Base-by-base conservation (phyloP, 2,797 vertebrate genomes). In the Amniataba percoides region DNA sequence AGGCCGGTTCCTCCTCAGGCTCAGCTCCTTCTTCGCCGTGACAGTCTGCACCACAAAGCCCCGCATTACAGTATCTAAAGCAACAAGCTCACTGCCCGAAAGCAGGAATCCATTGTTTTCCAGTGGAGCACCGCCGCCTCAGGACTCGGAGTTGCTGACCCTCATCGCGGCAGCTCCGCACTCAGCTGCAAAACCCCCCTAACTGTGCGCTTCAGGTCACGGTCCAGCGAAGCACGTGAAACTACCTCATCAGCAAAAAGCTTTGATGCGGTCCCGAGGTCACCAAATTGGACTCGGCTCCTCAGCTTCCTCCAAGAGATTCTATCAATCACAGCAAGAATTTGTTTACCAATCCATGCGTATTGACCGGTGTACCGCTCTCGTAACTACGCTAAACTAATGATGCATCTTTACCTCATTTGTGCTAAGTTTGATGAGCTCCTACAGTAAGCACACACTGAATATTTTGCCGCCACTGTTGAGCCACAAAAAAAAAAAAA, bases 191-290 rank as follows among this genome's bases (percentile, higher is more conserved):
- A 51, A 61, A 31, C 27, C 11, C 15, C 25, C 69, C 31, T 23
- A 27, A 49, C 63, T 77, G 65, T 46, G 65, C 4, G 1, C 66
- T 52, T 14, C 72, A 77, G 77, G 74, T 79, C 72, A 65, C 19
- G 12, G 81, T 46, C 70, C 75, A 84, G 51, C 81, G 83, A 76
- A 84, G 74, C 75, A 75, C 78, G 63, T 73, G 53, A 87, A 81
- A 81, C 34, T 60, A 68, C 53, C 48, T 84, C 77, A 85, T 87
- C 87, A 84, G 87, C 80, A 73, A 70, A 85, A 82, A 56, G 64
- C 79, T 65, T n/a, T 60, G 66, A 74, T 72, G 55, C 11, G 4
- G 63, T 79, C 57, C 45, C 12, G 51, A 76, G 85, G 74, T 79
- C 77, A 80, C 70, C 21, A 68, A 57, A 80, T 61, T 75, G 73